Evolutionary conservation across 2,888 invertebrate genomes (phyloP).

Genomic region (Halictus quadricinctus): DNA sequence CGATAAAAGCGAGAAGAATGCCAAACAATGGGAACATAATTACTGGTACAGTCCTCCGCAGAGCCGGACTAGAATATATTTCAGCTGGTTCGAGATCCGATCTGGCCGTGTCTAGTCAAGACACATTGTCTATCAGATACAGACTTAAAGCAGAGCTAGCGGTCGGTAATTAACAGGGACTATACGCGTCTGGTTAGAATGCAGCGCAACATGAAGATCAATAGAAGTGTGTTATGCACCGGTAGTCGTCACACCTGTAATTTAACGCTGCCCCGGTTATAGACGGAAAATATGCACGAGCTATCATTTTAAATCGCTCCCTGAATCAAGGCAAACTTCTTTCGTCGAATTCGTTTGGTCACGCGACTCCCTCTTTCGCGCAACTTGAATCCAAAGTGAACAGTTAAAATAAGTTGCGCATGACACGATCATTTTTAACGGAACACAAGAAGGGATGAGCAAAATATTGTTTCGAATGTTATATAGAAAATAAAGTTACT

Average conservation of each 20-base stretch:
- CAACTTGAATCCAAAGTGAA: neutral
- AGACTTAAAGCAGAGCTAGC: slow-evolving; percentile 15
- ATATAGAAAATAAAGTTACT: too few relatives aligned
- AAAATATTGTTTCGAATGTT: too few relatives aligned
- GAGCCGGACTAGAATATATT: slow-evolving; percentile 6
- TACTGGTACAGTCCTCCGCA: slow-evolving; percentile 20
- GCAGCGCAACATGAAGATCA: neutral
- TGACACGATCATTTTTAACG: too few relatives aligned
- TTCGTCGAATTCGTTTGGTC: neutral
- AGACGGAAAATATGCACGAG: neutral
- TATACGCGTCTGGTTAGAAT: slow-evolving; percentile 14
- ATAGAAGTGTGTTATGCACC: slow-evolving; percentile 10
- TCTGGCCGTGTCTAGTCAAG: neutral
- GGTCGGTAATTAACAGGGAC: slow-evolving; percentile 32
- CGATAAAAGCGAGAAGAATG: slow-evolving; percentile 8
- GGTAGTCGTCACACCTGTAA: slow-evolving; percentile 20
- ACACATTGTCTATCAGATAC: slow-evolving; percentile 19
- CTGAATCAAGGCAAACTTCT: neutral
- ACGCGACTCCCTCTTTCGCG: neutral
- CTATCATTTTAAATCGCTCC: neutral
- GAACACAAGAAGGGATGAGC: too few relatives aligned
- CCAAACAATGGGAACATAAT: slow-evolving; percentile 2
- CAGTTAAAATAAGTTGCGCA: neutral
- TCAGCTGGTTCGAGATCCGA: slow-evolving; percentile 6
- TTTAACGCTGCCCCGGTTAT: neutral